phyloP scores from a whole-genome alignment of 2,888 invertebrate genomes.

The Zeuzera pyrina region DNA sequence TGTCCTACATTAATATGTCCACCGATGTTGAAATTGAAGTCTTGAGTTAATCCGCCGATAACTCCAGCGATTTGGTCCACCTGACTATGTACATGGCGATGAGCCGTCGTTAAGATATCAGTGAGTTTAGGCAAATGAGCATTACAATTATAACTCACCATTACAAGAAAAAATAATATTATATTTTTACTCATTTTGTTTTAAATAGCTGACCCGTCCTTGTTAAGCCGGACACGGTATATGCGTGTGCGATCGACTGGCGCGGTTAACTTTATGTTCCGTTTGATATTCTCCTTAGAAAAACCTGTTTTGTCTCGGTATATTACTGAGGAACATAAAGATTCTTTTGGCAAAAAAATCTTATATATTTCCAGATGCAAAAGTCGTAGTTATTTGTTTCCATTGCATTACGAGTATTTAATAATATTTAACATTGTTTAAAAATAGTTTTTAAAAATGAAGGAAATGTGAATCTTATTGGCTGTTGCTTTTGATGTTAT shows the following conservation, averaged over 20 bases:
- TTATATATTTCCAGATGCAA: too few relatives aligned
- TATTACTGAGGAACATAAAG: slow-evolving; percentile 11
- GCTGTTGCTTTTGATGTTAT: too few relatives aligned
- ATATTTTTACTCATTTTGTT: slow-evolving; percentile 17
- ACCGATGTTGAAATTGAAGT: slow-evolving; percentile 25
- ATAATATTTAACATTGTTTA: too few relatives aligned
- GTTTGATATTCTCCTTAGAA: slow-evolving; percentile 17
- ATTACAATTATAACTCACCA: slow-evolving; percentile 17
- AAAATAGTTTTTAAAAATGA: too few relatives aligned
- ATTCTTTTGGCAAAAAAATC: too few relatives aligned
- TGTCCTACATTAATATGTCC: slow-evolving; percentile 18
- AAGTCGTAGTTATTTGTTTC: too few relatives aligned
- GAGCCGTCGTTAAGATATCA: slow-evolving; percentile 23
- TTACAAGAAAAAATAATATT: slow-evolving; percentile 14
- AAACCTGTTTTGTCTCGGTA: slow-evolving; percentile 27
- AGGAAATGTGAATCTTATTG: too few relatives aligned
- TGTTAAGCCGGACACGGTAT: too few relatives aligned
- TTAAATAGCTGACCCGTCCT: too few relatives aligned
- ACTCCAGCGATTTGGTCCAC: slow-evolving; percentile 35
- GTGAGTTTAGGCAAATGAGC: slow-evolving; percentile 19
- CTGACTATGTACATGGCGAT: slow-evolving; percentile 22
- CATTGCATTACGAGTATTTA: too few relatives aligned
- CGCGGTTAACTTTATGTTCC: slow-evolving; percentile 23
- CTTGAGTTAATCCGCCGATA: slow-evolving; percentile 30
- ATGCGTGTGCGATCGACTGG: slow-evolving; percentile 30